Conservation (phyloP, 2,113 vertebrate species). For the Urocynchramus pylzowi region DNA sequence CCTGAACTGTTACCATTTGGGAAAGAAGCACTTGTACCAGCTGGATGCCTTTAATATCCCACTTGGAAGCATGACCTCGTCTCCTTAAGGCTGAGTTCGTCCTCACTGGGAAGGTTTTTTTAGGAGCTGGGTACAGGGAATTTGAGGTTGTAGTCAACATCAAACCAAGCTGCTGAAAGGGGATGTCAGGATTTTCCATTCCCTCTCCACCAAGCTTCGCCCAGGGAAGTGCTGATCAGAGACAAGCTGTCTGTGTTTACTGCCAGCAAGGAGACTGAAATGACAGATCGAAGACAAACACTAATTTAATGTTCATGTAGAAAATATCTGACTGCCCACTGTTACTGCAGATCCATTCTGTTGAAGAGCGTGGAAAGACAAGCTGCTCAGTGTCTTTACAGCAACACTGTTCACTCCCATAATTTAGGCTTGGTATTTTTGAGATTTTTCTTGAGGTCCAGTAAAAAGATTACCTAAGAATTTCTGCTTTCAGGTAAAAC, state of each 20-base stretch:
- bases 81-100: background rate
- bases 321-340: background rate
- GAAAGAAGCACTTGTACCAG: slow-evolving; percentile 16
- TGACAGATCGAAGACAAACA: background rate
- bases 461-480: background rate
- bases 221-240: background rate
- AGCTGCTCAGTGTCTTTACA: background rate
- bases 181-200: background rate
- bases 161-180: background rate
- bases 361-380: background rate
- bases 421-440: background rate
- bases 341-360: background rate
- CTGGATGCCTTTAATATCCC: slow-evolving; percentile 12
- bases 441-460: background rate
- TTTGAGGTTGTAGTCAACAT: background rate
- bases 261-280: background rate
- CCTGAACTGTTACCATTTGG: background rate
- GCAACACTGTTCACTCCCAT: background rate
- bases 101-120: background rate
- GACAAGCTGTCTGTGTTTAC: background rate
- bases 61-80: background rate
- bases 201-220: background rate
- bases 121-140: background rate
- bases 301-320: background rate
- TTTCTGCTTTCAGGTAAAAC: background rate